Evolutionary conservation across 2,797 vertebrate genomes (phyloP), one percentile per base, ranked within the genome.

Genomic region (Naso thynnoides): DNA sequence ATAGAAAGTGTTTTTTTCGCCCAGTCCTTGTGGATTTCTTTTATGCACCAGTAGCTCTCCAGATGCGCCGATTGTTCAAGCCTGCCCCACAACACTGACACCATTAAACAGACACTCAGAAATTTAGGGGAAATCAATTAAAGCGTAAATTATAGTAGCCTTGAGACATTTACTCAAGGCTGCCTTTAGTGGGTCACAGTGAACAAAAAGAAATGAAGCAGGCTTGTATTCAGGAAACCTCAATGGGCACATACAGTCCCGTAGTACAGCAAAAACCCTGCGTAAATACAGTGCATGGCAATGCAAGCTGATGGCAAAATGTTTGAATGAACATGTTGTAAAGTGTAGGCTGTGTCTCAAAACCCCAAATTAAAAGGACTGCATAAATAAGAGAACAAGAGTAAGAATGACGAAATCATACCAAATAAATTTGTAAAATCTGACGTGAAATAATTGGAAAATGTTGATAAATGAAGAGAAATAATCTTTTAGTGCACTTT

Each of bases 91-190:
- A 73, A 64, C 69, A 77, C 67, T 70, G 76, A 81, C 82, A 89
- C 79, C 54, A 69, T 81, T 73, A 78, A 89, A 54, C 55, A 11
- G 57, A 14, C 76, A 59, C 67, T 55, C 42, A 44, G 70, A 73
- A 76, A 90, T 89, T 36, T 79, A 89, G 66, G 77, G 24, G 23
- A 84, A 91, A 89, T 91, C 85, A 78, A 86, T 88, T 69, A 64
- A 83, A 86, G 65, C 71, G 61, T 84, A 86, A 80, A 89, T 88
- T 66, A 86, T 65, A 63, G 72, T 6, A 61, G 62, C 65, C 47
- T 67, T 24, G 67, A 49, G 70, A 65, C 62, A 48, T 62, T 81
- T 50, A 71, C 48, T 80, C n/a, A 56, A 61, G 44, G 61, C 59
- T 81, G 78, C 71, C 70, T 75, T 83, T 55, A 77, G 42, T 79